A percentile compares a stretch with the other conserved stretches of the same genome.
phyloP scores from a whole-genome alignment of 2,113 vertebrate genomes.

The Piprites chloris region DNA sequence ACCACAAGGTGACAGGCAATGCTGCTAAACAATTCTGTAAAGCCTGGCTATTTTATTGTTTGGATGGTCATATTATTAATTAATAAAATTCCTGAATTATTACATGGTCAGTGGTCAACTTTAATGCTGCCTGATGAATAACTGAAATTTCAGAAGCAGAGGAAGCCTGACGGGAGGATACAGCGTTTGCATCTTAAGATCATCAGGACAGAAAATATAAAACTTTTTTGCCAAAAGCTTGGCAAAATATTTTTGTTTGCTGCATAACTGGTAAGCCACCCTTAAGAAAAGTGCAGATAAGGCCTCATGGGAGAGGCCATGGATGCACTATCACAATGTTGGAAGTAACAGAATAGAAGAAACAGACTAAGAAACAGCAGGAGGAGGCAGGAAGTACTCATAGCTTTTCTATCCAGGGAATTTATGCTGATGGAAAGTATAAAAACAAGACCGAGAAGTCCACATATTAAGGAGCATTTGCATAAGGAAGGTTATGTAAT shows the following conservation, averaged over 20 bases:
- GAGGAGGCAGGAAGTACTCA: background rate
- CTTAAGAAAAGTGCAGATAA: background rate
- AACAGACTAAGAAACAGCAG: background rate
- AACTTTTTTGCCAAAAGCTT: background rate
- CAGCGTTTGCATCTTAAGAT: background rate
- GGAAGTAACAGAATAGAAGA: background rate
- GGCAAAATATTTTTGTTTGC: background rate
- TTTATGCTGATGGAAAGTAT: background rate
- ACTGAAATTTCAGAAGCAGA: background rate
- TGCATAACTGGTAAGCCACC: background rate
- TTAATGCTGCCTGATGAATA: background rate
- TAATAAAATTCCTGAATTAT: background rate
- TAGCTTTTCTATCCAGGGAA: background rate
- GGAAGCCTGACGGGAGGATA: background rate
- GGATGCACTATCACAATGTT: background rate
- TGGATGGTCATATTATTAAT: background rate
- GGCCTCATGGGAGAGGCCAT: background rate
- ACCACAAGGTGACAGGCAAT: constrained; percentile 43
- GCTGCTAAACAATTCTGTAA: background rate
- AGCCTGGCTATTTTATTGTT: background rate
- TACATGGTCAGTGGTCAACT: background rate
- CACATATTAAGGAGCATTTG: background rate
- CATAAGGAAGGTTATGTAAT: constrained; percentile 38
- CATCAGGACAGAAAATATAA: background rate
- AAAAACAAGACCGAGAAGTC: background rate